These are phyloP conservation scores for Montipora sp. DNA, from an alignment of 64 coral and sea anemone species.

Conservation along the genomic window DNA sequence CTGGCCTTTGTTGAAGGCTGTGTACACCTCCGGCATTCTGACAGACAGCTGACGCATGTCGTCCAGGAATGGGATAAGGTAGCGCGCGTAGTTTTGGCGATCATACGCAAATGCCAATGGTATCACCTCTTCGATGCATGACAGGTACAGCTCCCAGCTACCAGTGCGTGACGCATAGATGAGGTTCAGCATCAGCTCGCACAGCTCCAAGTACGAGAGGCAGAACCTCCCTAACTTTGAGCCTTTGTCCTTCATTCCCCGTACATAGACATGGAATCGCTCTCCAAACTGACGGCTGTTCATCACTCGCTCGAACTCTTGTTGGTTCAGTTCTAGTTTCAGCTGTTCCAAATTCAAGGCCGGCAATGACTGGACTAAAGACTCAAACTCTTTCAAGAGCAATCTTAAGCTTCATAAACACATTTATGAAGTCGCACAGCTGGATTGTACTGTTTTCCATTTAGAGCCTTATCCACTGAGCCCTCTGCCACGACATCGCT, in stretches of 20 bases:
- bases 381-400: conserved; percentile 43
- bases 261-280: conserved; percentile 27
- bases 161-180: conserved; percentile 23
- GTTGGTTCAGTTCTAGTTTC: conserved; percentile 34
- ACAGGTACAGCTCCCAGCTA: conserved; percentile 49
- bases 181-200: conserved; percentile 6
- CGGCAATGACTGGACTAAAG: not conserved
- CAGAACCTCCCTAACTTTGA: no score
- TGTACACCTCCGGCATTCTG: conserved; percentile 44
- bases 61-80: conserved; percentile 52
- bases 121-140: conserved; percentile 63
- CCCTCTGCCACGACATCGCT: conserved; percentile 48
- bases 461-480: conserved; percentile 32
- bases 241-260: no score
- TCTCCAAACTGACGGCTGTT: not conserved
- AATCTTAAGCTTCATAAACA: not conserved
- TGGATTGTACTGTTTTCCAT: conserved; percentile 9
- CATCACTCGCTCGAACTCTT: conserved; percentile 26
- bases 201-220: conserved; percentile 24
- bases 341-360: conserved; percentile 12
- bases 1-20: conserved; percentile 30
- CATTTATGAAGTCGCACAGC: no score
- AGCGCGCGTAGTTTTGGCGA: conserved; percentile 27
- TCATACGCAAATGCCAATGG: conserved; percentile 67
- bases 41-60: conserved; percentile 31